Base-by-base conservation (phyloP, 92 coral and sea anemone species). In the Bergia puertoricense region DNA sequence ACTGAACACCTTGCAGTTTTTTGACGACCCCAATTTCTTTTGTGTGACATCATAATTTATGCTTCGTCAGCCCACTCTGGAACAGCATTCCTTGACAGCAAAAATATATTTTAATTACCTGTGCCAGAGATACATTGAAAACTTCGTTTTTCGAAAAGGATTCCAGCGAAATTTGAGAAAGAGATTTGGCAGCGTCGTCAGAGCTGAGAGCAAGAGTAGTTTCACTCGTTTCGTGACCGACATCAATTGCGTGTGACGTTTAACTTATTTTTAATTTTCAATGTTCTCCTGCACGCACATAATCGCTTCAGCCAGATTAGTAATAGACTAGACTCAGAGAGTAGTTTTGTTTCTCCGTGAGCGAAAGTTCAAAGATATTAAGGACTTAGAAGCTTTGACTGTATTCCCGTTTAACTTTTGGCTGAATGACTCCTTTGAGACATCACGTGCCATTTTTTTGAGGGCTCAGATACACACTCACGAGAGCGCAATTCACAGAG, bases 1-100 rank as follows among this genome's bases (percentile, higher is more conserved):
- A 45, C 66, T 46, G 78, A 72, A 48, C 87, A 84, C 86, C 86
- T 82, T 82, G 86, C 86, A 82, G 76, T 82, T 69, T 72, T 84
- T 84, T 84, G 87, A 44, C 68, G 45, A 82, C 75, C 87, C 42
- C 87, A 71, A 82, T 84, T 69, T 84, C 77, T 48, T 84, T 84
- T 69, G 87, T 84, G 87, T 84, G 57, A 84, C 87, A 84, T 84
- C 77, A 84, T 82, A 66, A 66, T 71, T 84, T 71, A 71, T 84
- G 77, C 87, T 84, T 84, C 39, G 73, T 57, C 65, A 84, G 45
- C 23, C 56, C 37, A 22, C 87, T 44, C 37, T 20, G 42, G 40
- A 84, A 54, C 46, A 84, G 44, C 43, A 84, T 84, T 84, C 87
- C 87, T 45, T 37, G 42, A 71, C 87, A 84, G 65, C 36, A 71